phyloP scores from a whole-genome alignment of 1,140 invertebrate species.

The Lordiphosa mommai region DNA sequence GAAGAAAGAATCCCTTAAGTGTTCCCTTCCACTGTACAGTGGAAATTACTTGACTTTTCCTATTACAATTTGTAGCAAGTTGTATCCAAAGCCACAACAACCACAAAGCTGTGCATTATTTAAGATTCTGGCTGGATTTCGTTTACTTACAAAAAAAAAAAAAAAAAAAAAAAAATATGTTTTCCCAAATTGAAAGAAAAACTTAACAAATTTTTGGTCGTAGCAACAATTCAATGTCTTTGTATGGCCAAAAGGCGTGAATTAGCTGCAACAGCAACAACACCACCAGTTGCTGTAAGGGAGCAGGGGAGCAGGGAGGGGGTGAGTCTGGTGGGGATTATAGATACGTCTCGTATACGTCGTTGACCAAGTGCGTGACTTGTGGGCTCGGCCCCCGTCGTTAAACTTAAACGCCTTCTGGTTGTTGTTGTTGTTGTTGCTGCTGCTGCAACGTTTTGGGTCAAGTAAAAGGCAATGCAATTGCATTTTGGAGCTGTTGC shows the following conservation, averaged over 20 bases:
- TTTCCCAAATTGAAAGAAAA: constrained; percentile 27
- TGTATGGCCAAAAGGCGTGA: constrained; percentile 61
- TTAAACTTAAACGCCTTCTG: constrained; percentile 28
- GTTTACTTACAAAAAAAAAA: constrained; percentile 18
- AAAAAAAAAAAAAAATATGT: constrained; percentile 10
- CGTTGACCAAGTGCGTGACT: constrained; percentile 69
- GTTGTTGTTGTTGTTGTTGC: constrained; percentile 12
- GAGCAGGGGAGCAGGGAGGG: neutral
- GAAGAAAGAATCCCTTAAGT: too few species aligned
- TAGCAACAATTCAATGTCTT: constrained; percentile 62
- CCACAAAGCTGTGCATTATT: constrained; percentile 24
- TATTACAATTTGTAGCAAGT: neutral
- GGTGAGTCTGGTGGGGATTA: constrained; percentile 22
- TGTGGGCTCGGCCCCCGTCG: constrained; percentile 56
- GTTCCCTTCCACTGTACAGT: too few species aligned
- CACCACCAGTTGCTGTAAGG: constrained; percentile 5
- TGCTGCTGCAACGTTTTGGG: constrained; percentile 53
- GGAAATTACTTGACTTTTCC: too few species aligned
- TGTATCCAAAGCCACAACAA: neutral
- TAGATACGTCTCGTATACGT: constrained; percentile 13
- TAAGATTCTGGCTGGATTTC: constrained; percentile 13
- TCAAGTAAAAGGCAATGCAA: constrained; percentile 71
- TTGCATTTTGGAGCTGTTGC: constrained; percentile 36
- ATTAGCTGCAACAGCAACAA: constrained; percentile 49
- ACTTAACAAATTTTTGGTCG: constrained; percentile 32